Evolutionary conservation across 2,113 vertebrate genomes (phyloP).

Genomic region (Zapus hudsonius): DNA sequence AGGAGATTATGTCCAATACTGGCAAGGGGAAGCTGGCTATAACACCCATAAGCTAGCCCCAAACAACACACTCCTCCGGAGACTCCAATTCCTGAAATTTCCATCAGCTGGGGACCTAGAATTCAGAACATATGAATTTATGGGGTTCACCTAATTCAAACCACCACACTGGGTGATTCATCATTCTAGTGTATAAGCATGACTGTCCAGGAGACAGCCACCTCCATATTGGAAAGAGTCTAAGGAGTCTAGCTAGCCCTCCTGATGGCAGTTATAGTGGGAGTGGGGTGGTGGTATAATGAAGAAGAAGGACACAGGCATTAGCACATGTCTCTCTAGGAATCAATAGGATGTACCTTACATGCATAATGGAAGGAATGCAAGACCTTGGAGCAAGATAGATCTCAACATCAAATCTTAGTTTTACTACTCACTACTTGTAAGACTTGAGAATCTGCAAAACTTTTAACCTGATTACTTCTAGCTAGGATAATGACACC

Average conservation of each 20-base stretch:
- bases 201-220: not conserved
- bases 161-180: conserved; percentile 28
- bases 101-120: no score
- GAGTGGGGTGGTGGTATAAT: not conserved
- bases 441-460: not conserved
- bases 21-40: no score
- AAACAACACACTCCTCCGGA: no score
- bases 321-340: not conserved
- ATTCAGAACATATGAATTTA: no score
- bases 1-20: no score
- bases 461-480: conserved; percentile 8
- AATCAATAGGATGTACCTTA: not conserved
- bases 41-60: no score
- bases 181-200: not conserved
- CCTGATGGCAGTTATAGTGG: not conserved
- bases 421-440: not conserved
- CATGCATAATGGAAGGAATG: not conserved
- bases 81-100: no score
- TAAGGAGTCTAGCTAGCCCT: not conserved
- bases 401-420: conserved; percentile 33
- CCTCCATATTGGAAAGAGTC: not conserved
- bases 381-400: not conserved
- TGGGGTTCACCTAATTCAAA: no score
- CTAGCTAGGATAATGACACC: conserved; percentile 3
- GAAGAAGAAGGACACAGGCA: not conserved